phyloP scores from a whole-genome alignment of 2,113 vertebrate genomes.

The Nibea albiflora region DNA sequence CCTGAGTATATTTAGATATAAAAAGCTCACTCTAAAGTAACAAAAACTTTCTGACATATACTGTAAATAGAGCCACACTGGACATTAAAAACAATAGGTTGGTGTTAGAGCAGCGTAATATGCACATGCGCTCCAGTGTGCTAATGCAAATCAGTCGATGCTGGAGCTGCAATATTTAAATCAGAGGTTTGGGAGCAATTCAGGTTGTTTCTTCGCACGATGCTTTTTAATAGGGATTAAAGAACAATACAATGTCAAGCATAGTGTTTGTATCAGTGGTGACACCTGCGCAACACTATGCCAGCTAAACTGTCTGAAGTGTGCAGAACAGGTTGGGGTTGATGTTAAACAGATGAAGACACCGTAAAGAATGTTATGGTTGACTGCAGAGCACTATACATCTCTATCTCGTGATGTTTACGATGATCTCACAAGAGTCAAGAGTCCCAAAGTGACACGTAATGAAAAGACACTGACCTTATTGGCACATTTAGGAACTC shows the following conservation, averaged over 20 bases:
- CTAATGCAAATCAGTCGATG: no score
- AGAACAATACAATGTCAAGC: neutral
- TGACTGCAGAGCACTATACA: neutral
- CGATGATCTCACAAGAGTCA: slow-evolving; percentile 11
- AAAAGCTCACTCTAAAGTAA: no score
- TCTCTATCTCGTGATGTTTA: neutral
- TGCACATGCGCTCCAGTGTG: neutral
- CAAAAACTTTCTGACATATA: no score
- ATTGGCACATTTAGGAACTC: neutral
- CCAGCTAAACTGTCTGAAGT: neutral
- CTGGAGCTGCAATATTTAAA: no score
- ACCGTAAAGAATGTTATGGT: neutral
- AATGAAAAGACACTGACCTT: neutral
- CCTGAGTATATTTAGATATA: no score
- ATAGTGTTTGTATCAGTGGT: neutral
- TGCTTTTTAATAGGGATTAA: neutral
- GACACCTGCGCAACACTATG: neutral
- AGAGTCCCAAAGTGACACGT: neutral
- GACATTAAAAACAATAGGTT: neutral
- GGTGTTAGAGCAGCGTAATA: neutral
- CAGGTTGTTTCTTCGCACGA: no score
- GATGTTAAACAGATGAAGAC: slow-evolving; percentile 23
- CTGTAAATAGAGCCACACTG: no score
- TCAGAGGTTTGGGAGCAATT: no score
- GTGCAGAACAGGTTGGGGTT: slow-evolving; percentile 17